Conservation (phyloP, 1,140 invertebrate genomes). For the Steinernema feltiae region DNA sequence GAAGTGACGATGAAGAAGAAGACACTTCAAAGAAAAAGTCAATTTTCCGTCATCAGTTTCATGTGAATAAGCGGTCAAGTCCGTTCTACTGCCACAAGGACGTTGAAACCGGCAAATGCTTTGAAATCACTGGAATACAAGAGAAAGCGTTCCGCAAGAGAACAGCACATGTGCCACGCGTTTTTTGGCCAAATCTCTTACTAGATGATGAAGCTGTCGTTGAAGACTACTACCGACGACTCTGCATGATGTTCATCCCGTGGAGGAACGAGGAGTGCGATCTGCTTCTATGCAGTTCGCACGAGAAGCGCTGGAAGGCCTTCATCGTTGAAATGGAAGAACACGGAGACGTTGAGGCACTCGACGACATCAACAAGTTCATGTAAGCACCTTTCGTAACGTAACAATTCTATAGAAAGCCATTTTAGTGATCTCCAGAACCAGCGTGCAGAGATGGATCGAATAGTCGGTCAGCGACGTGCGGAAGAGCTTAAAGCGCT, state of each 20-base stretch:
- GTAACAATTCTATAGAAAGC: too few relatives aligned
- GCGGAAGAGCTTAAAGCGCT: not conserved
- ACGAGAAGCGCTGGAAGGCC: not conserved
- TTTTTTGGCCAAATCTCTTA: not conserved
- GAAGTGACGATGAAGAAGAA: too few relatives aligned
- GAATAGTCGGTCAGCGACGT: not conserved
- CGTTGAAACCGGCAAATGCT: not conserved
- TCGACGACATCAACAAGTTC: not conserved
- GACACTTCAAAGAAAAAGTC: not conserved
- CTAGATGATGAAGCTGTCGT: not conserved
- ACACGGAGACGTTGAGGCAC: not conserved
- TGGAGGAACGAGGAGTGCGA: constrained; percentile 1
- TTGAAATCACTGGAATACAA: not conserved
- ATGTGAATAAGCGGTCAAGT: not conserved
- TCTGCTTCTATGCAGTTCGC: not conserved
- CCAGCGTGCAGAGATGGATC: too few relatives aligned
- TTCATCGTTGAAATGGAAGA: not conserved
- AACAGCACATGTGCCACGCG: not conserved
- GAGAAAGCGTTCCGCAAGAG: not conserved
- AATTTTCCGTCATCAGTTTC: not conserved
- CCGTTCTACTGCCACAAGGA: constrained; percentile 6
- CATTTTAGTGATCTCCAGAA: not conserved
- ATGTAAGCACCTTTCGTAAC: not conserved
- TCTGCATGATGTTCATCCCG: constrained; percentile 18
- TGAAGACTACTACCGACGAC: constrained; percentile 19